Evolutionary conservation across 64 coral and sea anemone genomes (phyloP).

Genomic region (Porites australiensis): DNA sequence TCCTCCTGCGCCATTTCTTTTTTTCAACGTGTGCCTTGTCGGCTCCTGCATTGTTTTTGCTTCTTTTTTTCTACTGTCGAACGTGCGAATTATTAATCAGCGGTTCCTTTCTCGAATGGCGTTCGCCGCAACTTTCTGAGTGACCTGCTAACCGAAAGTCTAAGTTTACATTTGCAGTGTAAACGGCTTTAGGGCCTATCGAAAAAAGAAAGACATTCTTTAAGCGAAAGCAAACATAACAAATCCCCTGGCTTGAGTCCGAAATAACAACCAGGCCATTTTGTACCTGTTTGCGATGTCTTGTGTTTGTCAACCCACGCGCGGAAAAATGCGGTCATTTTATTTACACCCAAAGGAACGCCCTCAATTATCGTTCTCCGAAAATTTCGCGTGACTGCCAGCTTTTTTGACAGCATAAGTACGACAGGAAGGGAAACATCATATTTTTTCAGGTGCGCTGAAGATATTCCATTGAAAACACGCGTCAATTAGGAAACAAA

Average conservation of each 20-base stretch:
- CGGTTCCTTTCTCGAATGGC: neutral
- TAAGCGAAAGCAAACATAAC: constrained; percentile 15
- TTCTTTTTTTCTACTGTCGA: neutral
- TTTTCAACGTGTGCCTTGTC: constrained; percentile 27
- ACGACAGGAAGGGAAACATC: neutral
- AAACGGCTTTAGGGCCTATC: constrained; percentile 25
- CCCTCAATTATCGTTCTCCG: neutral
- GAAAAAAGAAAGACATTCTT: constrained; percentile 40
- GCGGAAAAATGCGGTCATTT: constrained; percentile 28
- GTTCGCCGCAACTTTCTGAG: neutral
- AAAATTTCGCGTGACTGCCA: neutral
- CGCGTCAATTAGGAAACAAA: neutral
- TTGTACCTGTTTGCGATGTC: constrained; percentile 2
- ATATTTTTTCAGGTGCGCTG: constrained; percentile 27
- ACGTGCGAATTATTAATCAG: neutral
- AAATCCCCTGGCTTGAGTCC: constrained; percentile 28
- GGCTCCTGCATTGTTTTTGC: neutral
- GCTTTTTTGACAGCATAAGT: neutral
- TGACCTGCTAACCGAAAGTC: neutral
- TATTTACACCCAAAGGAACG: constrained; percentile 23
- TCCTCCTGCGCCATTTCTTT: neutral
- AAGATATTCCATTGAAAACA: neutral
- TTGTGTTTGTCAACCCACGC: constrained; percentile 46
- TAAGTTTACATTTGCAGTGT: constrained; percentile 33
- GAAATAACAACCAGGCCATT: constrained; percentile 5